Evolutionary conservation across 1,140 invertebrate genomes (phyloP).

Genomic region (Hycleus phaleratus): DNA sequence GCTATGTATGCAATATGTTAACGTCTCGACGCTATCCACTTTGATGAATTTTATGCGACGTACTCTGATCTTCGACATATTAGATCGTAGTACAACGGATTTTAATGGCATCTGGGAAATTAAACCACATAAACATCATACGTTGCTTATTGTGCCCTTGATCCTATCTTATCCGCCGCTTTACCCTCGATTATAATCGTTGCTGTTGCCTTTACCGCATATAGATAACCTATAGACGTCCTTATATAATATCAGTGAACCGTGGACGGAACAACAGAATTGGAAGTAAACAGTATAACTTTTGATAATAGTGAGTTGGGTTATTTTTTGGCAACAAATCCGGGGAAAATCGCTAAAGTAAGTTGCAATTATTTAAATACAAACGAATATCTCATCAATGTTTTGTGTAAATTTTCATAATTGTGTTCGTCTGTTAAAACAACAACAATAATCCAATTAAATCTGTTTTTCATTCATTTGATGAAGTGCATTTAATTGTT

Average conservation of each 20-base stretch:
- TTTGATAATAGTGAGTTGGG: too few species aligned
- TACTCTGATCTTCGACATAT: constrained; percentile 35
- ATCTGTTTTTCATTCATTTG: neutral
- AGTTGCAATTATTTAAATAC: too few species aligned
- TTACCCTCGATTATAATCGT: neutral
- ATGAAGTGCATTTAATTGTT: constrained; percentile 13
- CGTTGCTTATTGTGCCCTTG: constrained; percentile 30
- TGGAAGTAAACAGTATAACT: too few species aligned
- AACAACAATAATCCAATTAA: too few species aligned
- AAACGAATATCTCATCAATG: too few species aligned
- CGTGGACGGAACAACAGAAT: too few species aligned
- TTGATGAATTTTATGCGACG: constrained; percentile 37
- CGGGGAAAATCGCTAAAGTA: too few species aligned
- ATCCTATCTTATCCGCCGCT: constrained; percentile 24
- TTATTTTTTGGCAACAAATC: too few species aligned
- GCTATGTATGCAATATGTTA: neutral
- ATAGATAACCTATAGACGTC: too few species aligned
- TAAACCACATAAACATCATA: constrained; percentile 39
- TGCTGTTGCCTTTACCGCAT: neutral
- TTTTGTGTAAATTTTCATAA: too few species aligned
- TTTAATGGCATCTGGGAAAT: constrained; percentile 38
- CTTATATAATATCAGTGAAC: too few species aligned
- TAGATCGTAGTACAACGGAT: constrained; percentile 32
- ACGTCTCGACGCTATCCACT: constrained; percentile 24
- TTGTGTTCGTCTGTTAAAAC: too few species aligned